These are phyloP conservation scores for Cataglyphis altisquamis DNA, from an alignment of 2,888 invertebrate species.

Conservation along the genomic window DNA sequence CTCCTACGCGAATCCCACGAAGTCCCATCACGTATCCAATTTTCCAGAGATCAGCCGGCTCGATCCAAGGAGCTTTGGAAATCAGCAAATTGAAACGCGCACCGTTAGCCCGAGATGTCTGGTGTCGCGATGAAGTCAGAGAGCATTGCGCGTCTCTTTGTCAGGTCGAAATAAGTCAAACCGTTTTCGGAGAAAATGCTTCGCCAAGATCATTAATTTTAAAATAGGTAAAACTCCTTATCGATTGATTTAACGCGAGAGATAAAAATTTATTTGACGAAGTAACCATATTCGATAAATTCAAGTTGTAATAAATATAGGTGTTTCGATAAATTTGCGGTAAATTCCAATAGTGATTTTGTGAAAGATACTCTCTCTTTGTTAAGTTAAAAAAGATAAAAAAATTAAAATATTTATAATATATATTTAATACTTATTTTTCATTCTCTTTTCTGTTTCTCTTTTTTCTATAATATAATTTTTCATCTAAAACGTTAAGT, in stretches of 20 bases:
- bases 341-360: not conserved
- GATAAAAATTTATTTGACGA: not conserved
- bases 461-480: not conserved
- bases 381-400: not conserved
- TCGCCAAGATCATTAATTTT: not conserved
- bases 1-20: constrained; percentile 76
- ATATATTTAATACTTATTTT: not conserved
- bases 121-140: constrained; percentile 54
- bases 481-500: not conserved
- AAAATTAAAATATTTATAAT: not conserved
- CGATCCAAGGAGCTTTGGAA: constrained; percentile 82
- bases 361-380: not conserved
- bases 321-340: not conserved
- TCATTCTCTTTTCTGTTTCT: not conserved
- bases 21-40: constrained; percentile 85
- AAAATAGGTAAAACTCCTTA: not conserved
- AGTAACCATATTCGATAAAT: not conserved
- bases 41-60: constrained; percentile 83
- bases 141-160: constrained; percentile 23
- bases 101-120: constrained; percentile 59
- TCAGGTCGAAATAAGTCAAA: constrained; percentile 42
- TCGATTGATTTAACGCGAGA: not conserved
- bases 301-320: not conserved
- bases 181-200: not conserved
- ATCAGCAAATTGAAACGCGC: constrained; percentile 78